Evolutionary conservation across 2,888 invertebrate genomes (phyloP).

Genomic region (Dynastes tityus): DNA sequence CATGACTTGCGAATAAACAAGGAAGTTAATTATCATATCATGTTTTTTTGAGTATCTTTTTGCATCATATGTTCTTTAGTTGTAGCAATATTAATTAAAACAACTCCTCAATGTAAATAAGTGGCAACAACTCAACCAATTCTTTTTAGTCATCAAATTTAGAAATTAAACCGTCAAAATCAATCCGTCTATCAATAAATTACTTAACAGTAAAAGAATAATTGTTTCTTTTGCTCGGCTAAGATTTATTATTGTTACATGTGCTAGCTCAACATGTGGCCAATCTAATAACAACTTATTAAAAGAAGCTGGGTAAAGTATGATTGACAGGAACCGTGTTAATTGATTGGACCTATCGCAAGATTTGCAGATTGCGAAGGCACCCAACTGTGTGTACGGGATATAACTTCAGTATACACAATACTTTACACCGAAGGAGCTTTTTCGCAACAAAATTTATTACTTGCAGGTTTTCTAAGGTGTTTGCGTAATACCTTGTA

Average conservation of each 20-base stretch:
- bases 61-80: too few relatives aligned
- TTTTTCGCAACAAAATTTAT: not conserved
- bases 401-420: not conserved
- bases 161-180: not conserved
- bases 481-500: too few relatives aligned
- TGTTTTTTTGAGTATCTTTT: too few relatives aligned
- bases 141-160: not conserved
- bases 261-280: constrained; percentile 14
- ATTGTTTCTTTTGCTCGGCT: constrained; percentile 1
- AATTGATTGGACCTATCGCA: constrained; percentile 14
- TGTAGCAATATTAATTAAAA: too few relatives aligned
- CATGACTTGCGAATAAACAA: not conserved
- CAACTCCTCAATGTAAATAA: too few relatives aligned
- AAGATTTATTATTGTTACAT: constrained; percentile 29
- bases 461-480: too few relatives aligned
- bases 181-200: not conserved
- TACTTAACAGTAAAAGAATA: not conserved
- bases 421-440: not conserved
- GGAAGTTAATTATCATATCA: not conserved
- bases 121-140: not conserved
- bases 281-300: constrained; percentile 29
- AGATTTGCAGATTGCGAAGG: constrained; percentile 1
- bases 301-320: constrained; percentile 14
- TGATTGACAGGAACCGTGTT: constrained; percentile 26
- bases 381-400: constrained; percentile 1